Evolutionary conservation across 2,888 invertebrate species (phyloP).

Genomic region (Amblyteles armatorius): DNA sequence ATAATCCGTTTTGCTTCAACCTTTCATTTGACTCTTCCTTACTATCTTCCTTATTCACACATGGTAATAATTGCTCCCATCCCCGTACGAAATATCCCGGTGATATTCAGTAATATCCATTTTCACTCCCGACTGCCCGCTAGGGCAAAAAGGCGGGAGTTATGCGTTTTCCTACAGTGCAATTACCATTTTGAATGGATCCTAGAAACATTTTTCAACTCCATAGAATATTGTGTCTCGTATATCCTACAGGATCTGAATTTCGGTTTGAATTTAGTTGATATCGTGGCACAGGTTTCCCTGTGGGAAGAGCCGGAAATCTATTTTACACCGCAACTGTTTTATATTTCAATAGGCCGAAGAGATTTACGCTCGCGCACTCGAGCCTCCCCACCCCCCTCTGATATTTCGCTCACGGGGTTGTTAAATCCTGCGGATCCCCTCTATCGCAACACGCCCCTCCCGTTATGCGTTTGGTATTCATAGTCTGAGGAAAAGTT

Average conservation of each 20-base stretch:
- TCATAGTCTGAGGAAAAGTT: constrained; percentile 82
- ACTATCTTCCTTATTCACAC: no score
- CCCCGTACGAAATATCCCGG: background rate
- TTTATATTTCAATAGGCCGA: constrained; percentile 75
- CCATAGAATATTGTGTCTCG: background rate
- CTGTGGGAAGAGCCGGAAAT: constrained; percentile 46
- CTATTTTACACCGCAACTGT: constrained; percentile 62
- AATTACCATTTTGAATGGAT: background rate
- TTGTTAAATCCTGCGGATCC: constrained; percentile 78
- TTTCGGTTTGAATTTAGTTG: constrained; percentile 38
- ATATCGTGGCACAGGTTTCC: constrained; percentile 35
- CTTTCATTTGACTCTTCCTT: no score
- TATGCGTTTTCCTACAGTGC: background rate
- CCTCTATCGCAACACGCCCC: constrained; percentile 36
- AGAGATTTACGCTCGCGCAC: constrained; percentile 73
- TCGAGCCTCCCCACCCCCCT: constrained; percentile 27
- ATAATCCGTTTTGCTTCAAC: no score
- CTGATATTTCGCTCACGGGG: constrained; percentile 67
- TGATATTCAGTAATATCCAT: background rate
- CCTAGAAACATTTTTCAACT: background rate
- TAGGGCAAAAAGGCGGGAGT: no score
- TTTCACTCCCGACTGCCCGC: no score
- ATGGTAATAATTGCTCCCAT: no score
- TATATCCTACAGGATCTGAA: constrained; percentile 48
- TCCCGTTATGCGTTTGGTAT: constrained; percentile 80